Evolutionary conservation across 1,140 invertebrate species (phyloP), one percentile per base, ranked within the genome.

Genomic region (Octopus sinensis): DNA sequence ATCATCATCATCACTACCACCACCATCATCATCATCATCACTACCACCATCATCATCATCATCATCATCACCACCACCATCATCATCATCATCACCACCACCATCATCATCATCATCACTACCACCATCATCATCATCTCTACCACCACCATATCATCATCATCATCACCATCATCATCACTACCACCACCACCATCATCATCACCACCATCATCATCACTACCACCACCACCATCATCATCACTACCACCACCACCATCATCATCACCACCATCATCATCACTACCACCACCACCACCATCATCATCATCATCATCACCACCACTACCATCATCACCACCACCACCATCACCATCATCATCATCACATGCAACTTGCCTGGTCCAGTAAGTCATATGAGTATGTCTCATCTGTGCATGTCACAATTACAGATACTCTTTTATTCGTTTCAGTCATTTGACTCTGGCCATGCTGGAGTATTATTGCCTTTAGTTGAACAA

Each of bases 11-110:
- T 4, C 5, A 75, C 4, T 62, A 75, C 4, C 79, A 75, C 4
- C 79, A 80, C 4, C 79, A 79, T 79, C 78, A 79, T 79, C 78
- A 79, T 79, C 78, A 79, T 79, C 78, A 79, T 79, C 78, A 79
- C 54, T 53, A 80, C 73, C 78, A 79, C 54, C 78, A 79, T 79
- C 78, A 79, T 79, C 78, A 79, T 79, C 78, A 79, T 79, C 78
- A 79, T 79, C 78, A 79, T 79, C 78, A 79, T 79, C 78, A 79
- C 54, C 78, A 80, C 30, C 43, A 52, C 53, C 17, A 43, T 53
- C 17, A 43, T 54, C 78, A 79, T 53, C 79, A 68, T 56, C 53
- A 54, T 23, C 78, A 79, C 78, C 78, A 54, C 78, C 78, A 79
- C 78, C 53, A 79, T 54, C 78, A 79, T 53, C 53, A 79, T 53